phyloP scores from a whole-genome alignment of 2,888 invertebrate species.

The Thyatira batis region DNA sequence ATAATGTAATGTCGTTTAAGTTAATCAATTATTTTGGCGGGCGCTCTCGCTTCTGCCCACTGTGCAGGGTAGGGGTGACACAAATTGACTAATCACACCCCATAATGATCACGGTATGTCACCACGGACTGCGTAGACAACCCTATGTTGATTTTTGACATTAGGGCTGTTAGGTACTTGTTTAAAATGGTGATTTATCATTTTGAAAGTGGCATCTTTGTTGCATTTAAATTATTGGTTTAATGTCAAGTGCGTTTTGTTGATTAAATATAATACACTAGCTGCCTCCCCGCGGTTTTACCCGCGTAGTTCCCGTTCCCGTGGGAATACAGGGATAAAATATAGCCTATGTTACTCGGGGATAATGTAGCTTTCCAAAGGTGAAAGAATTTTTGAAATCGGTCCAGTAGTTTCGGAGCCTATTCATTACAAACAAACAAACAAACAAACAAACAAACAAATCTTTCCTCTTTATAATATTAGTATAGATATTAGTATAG shows the following conservation, averaged over 20 bases:
- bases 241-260: slow-evolving; percentile 21
- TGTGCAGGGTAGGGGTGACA: slow-evolving; percentile 53
- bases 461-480: too few relatives aligned
- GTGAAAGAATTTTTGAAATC: too few relatives aligned
- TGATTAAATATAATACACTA: too few relatives aligned
- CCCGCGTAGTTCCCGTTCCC: too few relatives aligned
- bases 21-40: slow-evolving; percentile 74
- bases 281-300: too few relatives aligned
- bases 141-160: slow-evolving; percentile 65
- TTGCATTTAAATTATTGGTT: slow-evolving; percentile 34
- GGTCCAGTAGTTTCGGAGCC: too few relatives aligned
- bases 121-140: slow-evolving; percentile 32
- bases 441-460: too few relatives aligned
- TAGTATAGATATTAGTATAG: too few relatives aligned
- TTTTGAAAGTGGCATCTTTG: slow-evolving; percentile 48
- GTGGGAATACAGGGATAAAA: too few relatives aligned
- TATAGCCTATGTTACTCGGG: too few relatives aligned
- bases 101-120: slow-evolving; percentile 53
- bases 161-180: slow-evolving; percentile 42
- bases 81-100: slow-evolving; percentile 74
- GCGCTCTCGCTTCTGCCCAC: slow-evolving; percentile 28
- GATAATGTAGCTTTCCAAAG: too few relatives aligned
- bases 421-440: too few relatives aligned
- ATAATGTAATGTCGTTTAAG: slow-evolving; percentile 72
- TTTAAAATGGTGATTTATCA: slow-evolving; percentile 62